These are phyloP conservation scores for Lucilia cuprina DNA, from an alignment of 1,140 invertebrate species.

Conservation along the genomic window DNA sequence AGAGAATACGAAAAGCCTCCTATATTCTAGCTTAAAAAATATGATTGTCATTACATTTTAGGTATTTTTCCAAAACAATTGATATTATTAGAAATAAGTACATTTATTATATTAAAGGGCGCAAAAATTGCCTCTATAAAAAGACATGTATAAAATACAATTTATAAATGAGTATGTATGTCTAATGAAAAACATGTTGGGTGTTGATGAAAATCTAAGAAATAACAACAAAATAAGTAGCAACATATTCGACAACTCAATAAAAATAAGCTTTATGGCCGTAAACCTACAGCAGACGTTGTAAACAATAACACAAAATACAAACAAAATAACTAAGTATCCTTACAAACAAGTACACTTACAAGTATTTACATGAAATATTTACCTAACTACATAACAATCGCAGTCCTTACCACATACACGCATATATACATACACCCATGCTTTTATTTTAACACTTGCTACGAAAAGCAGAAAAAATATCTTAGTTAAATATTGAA, in stretches of 20 bases:
- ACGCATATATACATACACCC: neutral
- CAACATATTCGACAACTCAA: conserved; percentile 59
- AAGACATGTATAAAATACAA: no score
- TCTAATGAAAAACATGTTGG: no score
- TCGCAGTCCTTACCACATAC: neutral
- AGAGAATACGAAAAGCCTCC: neutral
- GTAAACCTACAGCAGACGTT: conserved; percentile 35
- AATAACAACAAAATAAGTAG: neutral
- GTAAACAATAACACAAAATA: neutral
- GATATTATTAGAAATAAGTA: neutral
- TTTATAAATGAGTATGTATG: no score
- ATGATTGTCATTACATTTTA: conserved; percentile 19
- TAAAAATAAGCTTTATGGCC: conserved; percentile 61
- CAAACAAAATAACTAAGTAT: neutral
- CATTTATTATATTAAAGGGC: neutral
- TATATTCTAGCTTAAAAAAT: neutral
- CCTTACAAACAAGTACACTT: neutral
- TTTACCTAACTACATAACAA: conserved; percentile 21
- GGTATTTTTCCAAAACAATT: conserved; percentile 8
- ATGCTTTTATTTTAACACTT: neutral
- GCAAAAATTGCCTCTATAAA: neutral
- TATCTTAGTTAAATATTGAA: neutral
- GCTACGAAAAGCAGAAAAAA: neutral
- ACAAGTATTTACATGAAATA: conserved; percentile 3
- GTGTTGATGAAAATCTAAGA: no score